Conservation (phyloP, 2,888 invertebrate genomes). For the Drosophila fulvimacula region DNA sequence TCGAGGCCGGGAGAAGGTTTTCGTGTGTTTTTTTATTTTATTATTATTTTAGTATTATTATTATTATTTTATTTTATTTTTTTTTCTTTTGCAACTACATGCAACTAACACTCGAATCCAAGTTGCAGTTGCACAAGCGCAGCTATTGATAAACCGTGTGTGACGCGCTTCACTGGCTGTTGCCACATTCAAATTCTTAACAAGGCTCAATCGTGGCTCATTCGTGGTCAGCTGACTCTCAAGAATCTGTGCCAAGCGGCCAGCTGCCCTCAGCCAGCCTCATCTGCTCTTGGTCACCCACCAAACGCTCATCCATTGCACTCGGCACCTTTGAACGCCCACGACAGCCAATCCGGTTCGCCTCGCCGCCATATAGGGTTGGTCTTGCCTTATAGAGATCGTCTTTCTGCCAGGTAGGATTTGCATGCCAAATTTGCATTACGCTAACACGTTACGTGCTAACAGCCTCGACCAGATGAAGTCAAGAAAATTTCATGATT, state of each 20-base stretch:
- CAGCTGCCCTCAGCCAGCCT: not conserved
- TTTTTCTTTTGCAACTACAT: not conserved
- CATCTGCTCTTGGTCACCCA: not conserved
- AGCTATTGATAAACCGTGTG: conserved; percentile 49
- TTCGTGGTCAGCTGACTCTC: conserved; percentile 5
- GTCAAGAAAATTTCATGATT: not conserved
- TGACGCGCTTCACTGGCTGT: conserved; percentile 42
- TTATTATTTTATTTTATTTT: not conserved
- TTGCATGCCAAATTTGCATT: conserved; percentile 16
- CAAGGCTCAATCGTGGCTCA: conserved; percentile 55
- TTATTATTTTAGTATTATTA: not conserved
- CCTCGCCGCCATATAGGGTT: conserved; percentile 26
- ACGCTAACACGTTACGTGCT: not conserved
- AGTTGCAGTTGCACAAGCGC: conserved; percentile 24
- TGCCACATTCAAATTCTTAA: conserved; percentile 51
- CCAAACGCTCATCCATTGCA: conserved; percentile 8
- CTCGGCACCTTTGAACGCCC: conserved; percentile 45
- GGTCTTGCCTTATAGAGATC: conserved; percentile 11
- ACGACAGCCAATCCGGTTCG: not conserved
- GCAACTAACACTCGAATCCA: not conserved
- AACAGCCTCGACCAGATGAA: conserved; percentile 4
- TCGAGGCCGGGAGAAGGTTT: conserved; percentile 54
- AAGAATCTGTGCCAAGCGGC: conserved; percentile 3
- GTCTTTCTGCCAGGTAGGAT: not conserved
- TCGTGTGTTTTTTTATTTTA: not conserved